Conservation (phyloP, 2,888 invertebrate genomes). For the Amphipyra berbera region DNA sequence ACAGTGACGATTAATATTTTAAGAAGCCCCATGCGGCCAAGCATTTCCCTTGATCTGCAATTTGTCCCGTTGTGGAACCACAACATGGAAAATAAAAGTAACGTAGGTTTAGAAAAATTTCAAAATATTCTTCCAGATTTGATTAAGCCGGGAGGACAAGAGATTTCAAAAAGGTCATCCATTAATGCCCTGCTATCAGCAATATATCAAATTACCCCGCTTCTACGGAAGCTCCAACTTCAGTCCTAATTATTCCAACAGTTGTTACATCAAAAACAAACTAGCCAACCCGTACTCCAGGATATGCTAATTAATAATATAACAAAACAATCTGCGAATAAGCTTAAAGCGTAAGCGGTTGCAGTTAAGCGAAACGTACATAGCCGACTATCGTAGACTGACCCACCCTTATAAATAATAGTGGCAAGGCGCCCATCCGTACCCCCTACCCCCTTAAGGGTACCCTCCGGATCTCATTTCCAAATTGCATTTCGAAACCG, state of each 20-base stretch:
- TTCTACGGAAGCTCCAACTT: constrained; percentile 12
- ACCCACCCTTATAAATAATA: constrained; percentile 90
- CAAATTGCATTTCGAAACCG: constrained; percentile 88
- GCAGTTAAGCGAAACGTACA: constrained; percentile 68
- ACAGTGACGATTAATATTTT: too few species aligned
- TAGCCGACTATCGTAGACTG: constrained; percentile 82
- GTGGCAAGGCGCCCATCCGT: constrained; percentile 84
- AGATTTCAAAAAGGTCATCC: too few species aligned
- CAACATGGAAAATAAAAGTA: too few species aligned
- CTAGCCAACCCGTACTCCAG: constrained; percentile 42
- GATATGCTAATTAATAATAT: constrained; percentile 77
- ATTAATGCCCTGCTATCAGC: not conserved
- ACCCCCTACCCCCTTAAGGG: constrained; percentile 81
- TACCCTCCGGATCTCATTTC: constrained; percentile 88
- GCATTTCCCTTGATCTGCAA: too few species aligned
- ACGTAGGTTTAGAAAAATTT: too few species aligned
- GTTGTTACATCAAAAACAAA: constrained; percentile 58
- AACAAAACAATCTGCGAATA: constrained; percentile 81
- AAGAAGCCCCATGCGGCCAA: too few species aligned
- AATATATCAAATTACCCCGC: constrained; percentile 4
- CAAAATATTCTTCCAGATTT: too few species aligned
- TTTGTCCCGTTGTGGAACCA: too few species aligned
- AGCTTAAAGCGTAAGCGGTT: constrained; percentile 76
- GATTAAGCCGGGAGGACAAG: too few species aligned
- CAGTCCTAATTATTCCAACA: constrained; percentile 52